Percentiles rank a stretch among this genome's conserved stretches.
Evolutionary conservation across 2,113 vertebrate species (phyloP).

Genomic region (Chelonoidis abingdonii): DNA sequence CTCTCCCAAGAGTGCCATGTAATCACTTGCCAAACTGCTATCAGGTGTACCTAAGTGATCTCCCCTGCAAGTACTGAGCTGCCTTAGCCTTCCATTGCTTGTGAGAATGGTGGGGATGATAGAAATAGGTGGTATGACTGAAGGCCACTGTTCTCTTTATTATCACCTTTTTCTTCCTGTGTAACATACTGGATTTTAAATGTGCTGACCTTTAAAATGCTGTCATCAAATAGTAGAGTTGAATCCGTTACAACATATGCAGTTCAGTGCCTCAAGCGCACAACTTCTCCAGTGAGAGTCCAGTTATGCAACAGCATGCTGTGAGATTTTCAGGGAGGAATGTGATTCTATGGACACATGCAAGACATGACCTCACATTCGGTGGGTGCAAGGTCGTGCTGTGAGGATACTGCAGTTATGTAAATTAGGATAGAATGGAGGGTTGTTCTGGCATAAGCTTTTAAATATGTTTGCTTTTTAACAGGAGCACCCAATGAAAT

Average conservation of each 20-base stretch:
- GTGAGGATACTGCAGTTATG: not conserved
- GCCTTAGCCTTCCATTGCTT: not conserved
- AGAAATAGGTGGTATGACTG: not conserved
- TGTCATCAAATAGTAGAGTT: not conserved
- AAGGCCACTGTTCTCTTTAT: not conserved
- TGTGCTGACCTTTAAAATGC: not conserved
- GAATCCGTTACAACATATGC: not conserved
- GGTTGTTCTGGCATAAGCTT: not conserved
- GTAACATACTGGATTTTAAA: not conserved
- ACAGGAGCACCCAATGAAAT: accelerated
- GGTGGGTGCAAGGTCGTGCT: not conserved
- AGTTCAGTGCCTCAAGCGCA: not conserved
- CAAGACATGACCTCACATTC: not conserved
- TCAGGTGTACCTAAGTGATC: not conserved
- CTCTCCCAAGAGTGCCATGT: not conserved
- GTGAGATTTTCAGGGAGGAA: not conserved
- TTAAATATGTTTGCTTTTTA: not conserved
- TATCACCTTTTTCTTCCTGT: not conserved
- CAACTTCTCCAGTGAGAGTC: accelerated
- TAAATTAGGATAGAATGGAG: not conserved
- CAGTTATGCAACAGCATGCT: not conserved
- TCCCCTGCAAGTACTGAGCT: not conserved
- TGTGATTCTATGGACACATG: not conserved
- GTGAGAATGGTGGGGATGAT: not conserved
- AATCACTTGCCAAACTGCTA: not conserved